Base-by-base conservation (phyloP, 2,797 vertebrate genomes). In the Meriones psammophilus region DNA sequence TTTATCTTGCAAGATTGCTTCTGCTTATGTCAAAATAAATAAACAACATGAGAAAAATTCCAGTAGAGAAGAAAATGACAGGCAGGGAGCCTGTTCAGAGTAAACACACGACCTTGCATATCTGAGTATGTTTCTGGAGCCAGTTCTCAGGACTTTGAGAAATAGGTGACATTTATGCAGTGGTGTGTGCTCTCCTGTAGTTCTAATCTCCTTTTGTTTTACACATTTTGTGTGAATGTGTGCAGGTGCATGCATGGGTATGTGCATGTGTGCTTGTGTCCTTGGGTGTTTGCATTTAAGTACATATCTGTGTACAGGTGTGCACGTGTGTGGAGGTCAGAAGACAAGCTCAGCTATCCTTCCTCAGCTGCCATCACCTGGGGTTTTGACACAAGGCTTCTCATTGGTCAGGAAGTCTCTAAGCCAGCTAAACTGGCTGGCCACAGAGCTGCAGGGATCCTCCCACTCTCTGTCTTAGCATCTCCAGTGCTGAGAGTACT, bases 1-100 rank as follows among this genome's bases (percentile, higher is more conserved):
- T 96, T 97, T 97, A 60, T 96, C 68, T 92, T 93, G 42, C 66
- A 91, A 87, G 46, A 94, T 93, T 85, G 36, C 50, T 90, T 54
- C 83, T 94, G 79, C 74, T 96, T 95, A 76, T 94, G 74, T 96
- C 93, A 97, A 97, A 96, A 91, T 56, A 96, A 95, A 93, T 73
- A 92, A 96, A 89, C 64, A 87, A 94, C 42, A 73, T 86, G 56
- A 73, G 64, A 94, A 97, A 86, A 83, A 46, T 8, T 69, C 79
- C 62, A 79, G 60, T 26, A 64, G 15, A 73, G 77, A 90, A 88
- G 92, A 94, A 95, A 95, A 89, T 96, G 86, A 88, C 76, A 79
- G 36, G 46, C 74, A 88, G 17, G 26, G 24, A 89, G 89, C 36
- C 42, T 8, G 2, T 17, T 88, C 64, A 76, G 68, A 71, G 83